A percentile compares a stretch with the other conserved stretches of the same genome.
Evolutionary conservation across 2,797 vertebrate species (phyloP).

Genomic region (Microchirus variegatus): DNA sequence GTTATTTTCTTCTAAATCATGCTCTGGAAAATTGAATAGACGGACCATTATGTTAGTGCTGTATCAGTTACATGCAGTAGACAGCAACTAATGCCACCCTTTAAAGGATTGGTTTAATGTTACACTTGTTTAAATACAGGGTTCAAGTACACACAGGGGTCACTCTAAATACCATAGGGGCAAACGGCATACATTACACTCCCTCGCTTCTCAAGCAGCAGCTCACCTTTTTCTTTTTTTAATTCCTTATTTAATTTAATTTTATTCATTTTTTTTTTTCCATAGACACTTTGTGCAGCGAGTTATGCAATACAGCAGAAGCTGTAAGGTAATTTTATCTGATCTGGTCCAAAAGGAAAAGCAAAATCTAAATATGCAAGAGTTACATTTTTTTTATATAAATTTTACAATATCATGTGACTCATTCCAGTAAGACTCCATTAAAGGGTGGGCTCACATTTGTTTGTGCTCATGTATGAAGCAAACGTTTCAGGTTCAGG

Average conservation of each 20-base stretch:
- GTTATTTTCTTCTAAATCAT: conserved; percentile 76
- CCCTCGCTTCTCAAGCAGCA: conserved; percentile 28
- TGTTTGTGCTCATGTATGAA: not conserved
- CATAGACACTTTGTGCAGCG: conserved; percentile 93
- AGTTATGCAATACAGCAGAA: conserved; percentile 96
- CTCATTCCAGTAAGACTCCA: not conserved
- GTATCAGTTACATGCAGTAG: conserved; percentile 80
- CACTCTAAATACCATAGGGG: conserved; percentile 72
- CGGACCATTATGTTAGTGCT: conserved; percentile 69
- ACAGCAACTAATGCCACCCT: conserved; percentile 72
- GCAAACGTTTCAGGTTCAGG: no score
- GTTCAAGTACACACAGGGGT: conserved; percentile 74
- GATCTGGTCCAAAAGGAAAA: conserved; percentile 42
- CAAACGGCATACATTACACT: conserved; percentile 59
- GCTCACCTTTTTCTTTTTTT: conserved; percentile 26
- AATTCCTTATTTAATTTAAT: conserved; percentile 26
- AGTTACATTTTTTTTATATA: conserved; percentile 70
- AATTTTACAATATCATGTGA: not conserved
- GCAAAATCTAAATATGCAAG: conserved; percentile 76
- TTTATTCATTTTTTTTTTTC: conserved; percentile 48
- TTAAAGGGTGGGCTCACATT: conserved; percentile 19
- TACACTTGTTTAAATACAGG: conserved; percentile 78
- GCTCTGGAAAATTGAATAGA: conserved; percentile 75
- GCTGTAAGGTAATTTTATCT: conserved; percentile 88
- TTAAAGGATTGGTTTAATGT: conserved; percentile 76